Conservation (phyloP, 2,888 invertebrate species). For the Conomelus anceps region DNA sequence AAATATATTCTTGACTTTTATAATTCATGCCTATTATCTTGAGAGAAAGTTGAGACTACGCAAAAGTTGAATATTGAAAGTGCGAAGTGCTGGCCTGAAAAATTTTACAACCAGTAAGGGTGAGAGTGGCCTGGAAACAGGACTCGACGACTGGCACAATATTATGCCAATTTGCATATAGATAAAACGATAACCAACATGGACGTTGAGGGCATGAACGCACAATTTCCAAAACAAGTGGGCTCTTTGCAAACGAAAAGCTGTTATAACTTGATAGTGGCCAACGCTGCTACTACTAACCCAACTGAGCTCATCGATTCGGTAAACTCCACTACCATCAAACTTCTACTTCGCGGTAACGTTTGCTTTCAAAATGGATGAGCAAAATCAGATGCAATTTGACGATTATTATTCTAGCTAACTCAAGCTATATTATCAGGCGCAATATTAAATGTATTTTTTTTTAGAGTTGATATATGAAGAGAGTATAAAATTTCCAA, state of each 20-base stretch:
- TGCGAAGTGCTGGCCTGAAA: neutral
- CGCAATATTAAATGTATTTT: too few relatives aligned
- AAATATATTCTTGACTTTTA: neutral
- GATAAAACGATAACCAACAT: neutral
- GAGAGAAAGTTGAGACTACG: neutral
- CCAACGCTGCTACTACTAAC: neutral
- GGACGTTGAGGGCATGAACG: neutral
- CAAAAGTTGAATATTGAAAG: too few relatives aligned
- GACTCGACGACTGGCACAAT: neutral
- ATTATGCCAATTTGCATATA: neutral
- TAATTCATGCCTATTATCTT: neutral
- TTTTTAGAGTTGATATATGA: too few relatives aligned
- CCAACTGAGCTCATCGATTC: neutral
- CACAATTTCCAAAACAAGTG: neutral
- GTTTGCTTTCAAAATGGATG: neutral
- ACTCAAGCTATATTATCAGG: too few relatives aligned
- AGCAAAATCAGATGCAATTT: neutral
- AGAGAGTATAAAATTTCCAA: too few relatives aligned
- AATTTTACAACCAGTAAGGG: neutral
- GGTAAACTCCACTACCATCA: neutral
- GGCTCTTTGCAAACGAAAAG: neutral
- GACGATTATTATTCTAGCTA: too few relatives aligned
- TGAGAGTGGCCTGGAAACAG: neutral
- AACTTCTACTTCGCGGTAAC: neutral
- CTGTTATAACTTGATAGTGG: neutral